phyloP scores from a whole-genome alignment of 2,888 invertebrate genomes.

The Limnephilus auricula region DNA sequence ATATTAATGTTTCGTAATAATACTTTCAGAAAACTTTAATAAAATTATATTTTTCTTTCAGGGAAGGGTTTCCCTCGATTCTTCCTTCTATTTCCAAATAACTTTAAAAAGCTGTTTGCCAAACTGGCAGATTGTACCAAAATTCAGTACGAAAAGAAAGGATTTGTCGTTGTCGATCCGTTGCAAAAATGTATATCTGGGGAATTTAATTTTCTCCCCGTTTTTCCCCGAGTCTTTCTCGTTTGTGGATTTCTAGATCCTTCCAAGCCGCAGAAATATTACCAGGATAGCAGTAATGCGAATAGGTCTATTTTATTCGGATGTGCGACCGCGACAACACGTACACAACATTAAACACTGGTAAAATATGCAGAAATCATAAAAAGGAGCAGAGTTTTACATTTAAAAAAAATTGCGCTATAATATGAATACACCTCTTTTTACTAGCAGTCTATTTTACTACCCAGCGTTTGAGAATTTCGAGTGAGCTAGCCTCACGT shows the following conservation, averaged over 20 bases:
- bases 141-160: not conserved
- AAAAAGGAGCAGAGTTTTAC: not conserved
- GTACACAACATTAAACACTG: not conserved
- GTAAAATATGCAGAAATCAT: not conserved
- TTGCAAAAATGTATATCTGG: not conserved
- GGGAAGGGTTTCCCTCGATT: not conserved
- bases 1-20: too few relatives aligned
- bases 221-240: not conserved
- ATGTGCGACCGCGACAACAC: not conserved
- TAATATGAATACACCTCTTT: not conserved
- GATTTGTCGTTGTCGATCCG: not conserved
- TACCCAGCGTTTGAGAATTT: not conserved
- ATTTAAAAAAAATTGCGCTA: not conserved
- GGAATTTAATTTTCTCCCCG: not conserved
- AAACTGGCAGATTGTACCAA: not conserved
- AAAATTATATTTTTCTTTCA: not conserved
- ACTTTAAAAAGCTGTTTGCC: not conserved
- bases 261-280: slow-evolving; percentile 10
- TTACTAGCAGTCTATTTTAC: not conserved
- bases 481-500: not conserved
- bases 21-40: not conserved
- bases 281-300: slow-evolving; percentile 13
- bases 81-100: not conserved
- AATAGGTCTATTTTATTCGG: not conserved
- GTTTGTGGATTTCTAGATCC: not conserved